phyloP scores from a whole-genome alignment of 2,888 invertebrate species.

The Onchidella celtica region DNA sequence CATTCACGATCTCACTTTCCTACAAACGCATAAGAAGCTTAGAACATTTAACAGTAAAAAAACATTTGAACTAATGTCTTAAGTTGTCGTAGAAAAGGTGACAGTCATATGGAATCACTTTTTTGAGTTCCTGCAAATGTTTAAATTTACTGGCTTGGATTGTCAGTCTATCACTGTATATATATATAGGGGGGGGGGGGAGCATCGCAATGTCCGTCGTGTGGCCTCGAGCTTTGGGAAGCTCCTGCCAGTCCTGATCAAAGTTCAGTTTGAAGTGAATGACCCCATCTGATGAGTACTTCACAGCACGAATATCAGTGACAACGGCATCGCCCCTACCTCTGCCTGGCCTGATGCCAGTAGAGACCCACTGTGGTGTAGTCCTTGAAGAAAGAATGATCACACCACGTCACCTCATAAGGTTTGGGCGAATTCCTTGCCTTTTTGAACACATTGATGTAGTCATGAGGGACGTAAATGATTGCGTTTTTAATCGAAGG shows the following conservation, averaged over 20 bases:
- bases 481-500: conserved; percentile 38
- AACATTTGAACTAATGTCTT: not conserved
- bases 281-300: conserved; percentile 40
- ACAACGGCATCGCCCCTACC: conserved; percentile 42
- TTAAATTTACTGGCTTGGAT: not conserved
- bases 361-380: conserved; percentile 39
- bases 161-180: not conserved
- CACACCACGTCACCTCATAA: conserved; percentile 44
- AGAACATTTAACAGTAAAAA: not conserved
- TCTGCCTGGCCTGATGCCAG: conserved; percentile 45
- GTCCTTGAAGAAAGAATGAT: conserved; percentile 48
- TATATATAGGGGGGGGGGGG: too few species aligned
- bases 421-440: not conserved
- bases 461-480: conserved; percentile 33
- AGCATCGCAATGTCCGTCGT: not conserved
- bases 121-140: not conserved
- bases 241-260: not conserved
- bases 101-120: not conserved
- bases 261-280: conserved; percentile 7
- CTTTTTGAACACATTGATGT: conserved; percentile 21
- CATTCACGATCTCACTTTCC: not conserved
- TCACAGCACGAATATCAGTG: conserved; percentile 42
- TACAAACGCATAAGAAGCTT: not conserved
- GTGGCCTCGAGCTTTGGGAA: not conserved
- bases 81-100: not conserved